Percentiles rank a stretch among this genome's conserved stretches.
Conservation (phyloP, 2,113 vertebrate genomes). For the Oreochromis spilurus region DNA sequence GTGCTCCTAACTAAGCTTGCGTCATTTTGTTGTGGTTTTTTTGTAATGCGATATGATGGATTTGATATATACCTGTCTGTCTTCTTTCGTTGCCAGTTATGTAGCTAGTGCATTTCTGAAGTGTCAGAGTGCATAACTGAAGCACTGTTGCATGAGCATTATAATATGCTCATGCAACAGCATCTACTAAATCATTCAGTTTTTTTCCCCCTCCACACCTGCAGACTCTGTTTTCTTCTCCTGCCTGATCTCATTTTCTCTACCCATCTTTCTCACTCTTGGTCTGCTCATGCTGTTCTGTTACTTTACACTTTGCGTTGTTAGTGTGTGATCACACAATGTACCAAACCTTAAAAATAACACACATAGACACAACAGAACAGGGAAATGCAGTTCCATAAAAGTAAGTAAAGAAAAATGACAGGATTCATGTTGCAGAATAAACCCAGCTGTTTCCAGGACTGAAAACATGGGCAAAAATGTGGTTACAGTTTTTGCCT, state of each 20-base stretch:
- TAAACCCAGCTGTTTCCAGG: neutral
- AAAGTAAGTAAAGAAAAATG: neutral
- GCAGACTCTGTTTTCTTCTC: neutral
- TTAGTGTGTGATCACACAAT: neutral
- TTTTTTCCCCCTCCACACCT: neutral
- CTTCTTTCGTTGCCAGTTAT: neutral
- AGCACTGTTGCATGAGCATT: neutral
- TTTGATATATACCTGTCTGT: neutral
- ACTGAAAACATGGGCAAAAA: neutral
- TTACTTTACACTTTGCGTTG: neutral
- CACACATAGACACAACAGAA: neutral
- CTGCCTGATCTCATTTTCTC: neutral
- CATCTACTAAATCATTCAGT: neutral
- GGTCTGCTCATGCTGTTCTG: neutral
- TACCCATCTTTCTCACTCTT: neutral
- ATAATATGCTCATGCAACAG: neutral
- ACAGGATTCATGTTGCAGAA: neutral
- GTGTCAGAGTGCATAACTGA: neutral
- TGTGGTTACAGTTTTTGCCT: neutral
- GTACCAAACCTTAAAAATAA: neutral
- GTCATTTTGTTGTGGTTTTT: neutral
- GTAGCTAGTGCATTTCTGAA: neutral
- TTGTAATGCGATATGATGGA: neutral
- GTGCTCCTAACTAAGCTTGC: neutral
- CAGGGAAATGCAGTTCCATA: neutral